Evolutionary conservation across 2,113 vertebrate species (phyloP).

Genomic region (Oreocharis arfaki): DNA sequence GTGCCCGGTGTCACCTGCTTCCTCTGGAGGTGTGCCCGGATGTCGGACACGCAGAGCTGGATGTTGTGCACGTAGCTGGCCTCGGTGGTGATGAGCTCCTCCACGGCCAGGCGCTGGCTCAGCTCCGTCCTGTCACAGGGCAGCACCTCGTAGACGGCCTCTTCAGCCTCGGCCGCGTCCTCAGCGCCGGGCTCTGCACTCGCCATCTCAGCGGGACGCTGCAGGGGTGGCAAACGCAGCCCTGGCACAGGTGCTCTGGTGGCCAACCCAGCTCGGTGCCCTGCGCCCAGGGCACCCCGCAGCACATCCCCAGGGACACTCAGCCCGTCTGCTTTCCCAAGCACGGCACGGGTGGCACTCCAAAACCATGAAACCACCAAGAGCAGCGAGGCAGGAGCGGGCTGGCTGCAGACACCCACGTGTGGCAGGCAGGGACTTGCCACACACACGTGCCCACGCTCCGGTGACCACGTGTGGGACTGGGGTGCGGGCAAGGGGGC

Average conservation of each 20-base stretch:
- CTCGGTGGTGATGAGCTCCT: conserved; percentile 87
- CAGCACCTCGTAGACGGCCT: neutral
- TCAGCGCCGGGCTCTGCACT: neutral
- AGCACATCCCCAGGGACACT: neutral
- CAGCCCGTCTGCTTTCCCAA: neutral
- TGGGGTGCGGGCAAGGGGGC: neutral
- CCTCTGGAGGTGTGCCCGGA: conserved; percentile 77
- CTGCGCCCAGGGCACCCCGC: neutral
- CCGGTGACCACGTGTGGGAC: rapidly evolving
- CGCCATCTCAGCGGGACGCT: conserved; percentile 69
- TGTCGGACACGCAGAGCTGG: conserved; percentile 74
- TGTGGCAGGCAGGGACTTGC: neutral
- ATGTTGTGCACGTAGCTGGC: conserved; percentile 81
- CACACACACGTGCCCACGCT: neutral
- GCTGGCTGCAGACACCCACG: neutral
- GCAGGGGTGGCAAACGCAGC: neutral
- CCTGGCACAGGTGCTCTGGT: rapidly evolving
- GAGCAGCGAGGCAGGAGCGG: neutral
- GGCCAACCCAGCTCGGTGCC: neutral
- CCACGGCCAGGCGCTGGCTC: conserved; percentile 78
- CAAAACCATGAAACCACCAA: neutral
- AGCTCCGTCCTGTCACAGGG: conserved; percentile 65
- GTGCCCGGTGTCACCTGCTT: conserved; percentile 39
- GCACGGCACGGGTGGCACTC: neutral
- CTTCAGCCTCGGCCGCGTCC: neutral